Conservation (phyloP, 2,113 vertebrate genomes). For the Prochilodus magdalenae region DNA sequence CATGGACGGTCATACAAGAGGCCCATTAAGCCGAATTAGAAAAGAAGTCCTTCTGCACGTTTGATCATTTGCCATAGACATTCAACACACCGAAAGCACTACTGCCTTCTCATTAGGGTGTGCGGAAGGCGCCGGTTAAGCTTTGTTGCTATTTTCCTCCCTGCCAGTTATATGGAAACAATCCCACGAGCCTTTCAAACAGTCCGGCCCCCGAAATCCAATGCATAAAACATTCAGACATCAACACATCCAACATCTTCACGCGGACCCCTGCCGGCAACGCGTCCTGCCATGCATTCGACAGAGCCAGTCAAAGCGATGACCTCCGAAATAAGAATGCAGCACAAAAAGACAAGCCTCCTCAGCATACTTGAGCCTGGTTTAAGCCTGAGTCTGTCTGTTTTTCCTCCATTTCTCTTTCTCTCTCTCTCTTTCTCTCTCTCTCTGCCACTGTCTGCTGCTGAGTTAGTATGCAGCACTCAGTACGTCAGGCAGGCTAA, state of each 20-base stretch:
- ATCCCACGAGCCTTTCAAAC: background rate
- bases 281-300: background rate
- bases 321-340: conserved; percentile 19
- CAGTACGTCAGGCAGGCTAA: conserved; percentile 43
- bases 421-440: background rate
- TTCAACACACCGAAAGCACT: background rate
- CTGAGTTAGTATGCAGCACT: conserved; percentile 52
- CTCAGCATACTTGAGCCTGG: conserved; percentile 14
- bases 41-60: background rate
- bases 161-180: background rate
- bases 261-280: background rate
- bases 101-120: too few relatives aligned
- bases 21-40: background rate
- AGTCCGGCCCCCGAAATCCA: background rate
- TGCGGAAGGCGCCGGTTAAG: background rate
- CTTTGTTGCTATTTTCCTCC: background rate
- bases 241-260: background rate
- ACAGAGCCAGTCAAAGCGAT: conserved; percentile 24
- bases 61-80: background rate
- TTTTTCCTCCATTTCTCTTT: too few relatives aligned
- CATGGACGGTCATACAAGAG: background rate
- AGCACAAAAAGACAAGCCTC: conserved; percentile 34
- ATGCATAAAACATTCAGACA: background rate
- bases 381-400: background rate
- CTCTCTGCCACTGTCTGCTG: conserved; percentile 7